A percentile compares a stretch with the other conserved stretches of the same genome.
Conservation (phyloP, 2,888 invertebrate species). For the Brenthis daphne region DNA sequence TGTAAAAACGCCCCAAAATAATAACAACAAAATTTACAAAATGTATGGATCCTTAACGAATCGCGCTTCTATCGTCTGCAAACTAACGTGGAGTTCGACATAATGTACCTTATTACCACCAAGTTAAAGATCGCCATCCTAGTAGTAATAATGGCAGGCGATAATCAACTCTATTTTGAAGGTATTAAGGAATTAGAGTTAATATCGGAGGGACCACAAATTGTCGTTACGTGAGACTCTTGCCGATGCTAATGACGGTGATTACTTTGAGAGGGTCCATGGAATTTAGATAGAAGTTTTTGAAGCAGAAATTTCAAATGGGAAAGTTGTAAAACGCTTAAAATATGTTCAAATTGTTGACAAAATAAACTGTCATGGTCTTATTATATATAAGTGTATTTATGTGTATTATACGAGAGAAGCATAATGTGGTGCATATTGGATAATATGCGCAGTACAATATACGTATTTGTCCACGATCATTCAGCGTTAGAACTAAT, state of each 20-base stretch:
- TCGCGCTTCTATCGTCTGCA: conserved; percentile 13
- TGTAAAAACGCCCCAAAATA: conserved; percentile 3
- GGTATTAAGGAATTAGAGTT: conserved; percentile 14
- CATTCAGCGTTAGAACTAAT: too few species aligned
- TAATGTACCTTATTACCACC: conserved; percentile 28
- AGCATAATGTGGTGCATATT: too few species aligned
- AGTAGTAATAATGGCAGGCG: conserved; percentile 5
- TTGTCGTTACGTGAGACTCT: conserved; percentile 34
- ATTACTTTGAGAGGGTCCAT: conserved; percentile 32
- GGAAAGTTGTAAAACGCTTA: conserved; percentile 24
- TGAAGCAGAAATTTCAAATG: conserved; percentile 28
- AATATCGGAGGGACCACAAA: conserved; percentile 28
- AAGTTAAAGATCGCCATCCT: conserved; percentile 20
- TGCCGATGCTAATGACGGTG: conserved; percentile 32
- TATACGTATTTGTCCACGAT: too few species aligned
- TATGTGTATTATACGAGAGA: too few species aligned
- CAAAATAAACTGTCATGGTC: background rate
- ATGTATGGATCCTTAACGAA: conserved; percentile 25
- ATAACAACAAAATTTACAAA: conserved; percentile 19
- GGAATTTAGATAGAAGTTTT: conserved; percentile 32
- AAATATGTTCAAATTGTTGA: conserved; percentile 17
- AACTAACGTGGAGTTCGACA: conserved; percentile 19
- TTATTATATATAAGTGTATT: background rate
- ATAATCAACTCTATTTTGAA: conserved; percentile 24
- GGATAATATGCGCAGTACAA: too few species aligned